A percentile compares a stretch with the other conserved stretches of the same genome.
Evolutionary conservation across 2,888 invertebrate species (phyloP).

Genomic region (Disparrhopalites patrizii): DNA sequence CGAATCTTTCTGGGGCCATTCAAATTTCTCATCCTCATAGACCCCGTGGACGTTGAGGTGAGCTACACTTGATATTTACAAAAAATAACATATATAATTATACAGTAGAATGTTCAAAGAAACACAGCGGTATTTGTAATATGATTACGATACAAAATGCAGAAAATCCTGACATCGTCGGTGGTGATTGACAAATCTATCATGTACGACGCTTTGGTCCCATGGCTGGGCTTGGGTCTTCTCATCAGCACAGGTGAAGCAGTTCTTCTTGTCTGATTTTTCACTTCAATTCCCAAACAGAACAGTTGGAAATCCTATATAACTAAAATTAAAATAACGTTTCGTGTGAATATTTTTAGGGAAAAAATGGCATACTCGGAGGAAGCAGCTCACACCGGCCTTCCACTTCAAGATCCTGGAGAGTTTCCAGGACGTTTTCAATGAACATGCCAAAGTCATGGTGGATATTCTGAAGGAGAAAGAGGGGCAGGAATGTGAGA

Average conservation of each 20-base stretch:
- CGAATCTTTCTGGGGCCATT: too few species aligned
- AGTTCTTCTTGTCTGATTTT: too few species aligned
- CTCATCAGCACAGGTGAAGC: not conserved
- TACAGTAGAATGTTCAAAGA: too few species aligned
- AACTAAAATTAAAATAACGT: too few species aligned
- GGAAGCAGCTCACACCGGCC: not conserved
- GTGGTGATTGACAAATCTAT: not conserved
- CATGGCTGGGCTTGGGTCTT: not conserved
- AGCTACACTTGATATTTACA: too few species aligned
- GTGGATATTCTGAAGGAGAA: not conserved
- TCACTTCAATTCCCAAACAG: not conserved
- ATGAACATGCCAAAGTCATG: not conserved
- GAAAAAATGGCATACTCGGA: not conserved
- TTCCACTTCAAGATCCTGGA: constrained; percentile 6
- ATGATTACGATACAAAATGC: too few species aligned
- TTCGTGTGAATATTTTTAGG: too few species aligned
- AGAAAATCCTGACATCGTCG: not conserved
- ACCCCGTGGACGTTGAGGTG: too few species aligned
- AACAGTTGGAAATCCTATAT: too few species aligned
- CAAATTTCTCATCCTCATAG: too few species aligned
- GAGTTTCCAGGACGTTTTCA: not conserved
- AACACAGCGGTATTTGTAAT: too few species aligned
- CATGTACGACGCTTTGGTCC: not conserved
- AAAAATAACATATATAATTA: too few species aligned
- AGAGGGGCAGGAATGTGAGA: constrained; percentile 51